Evolutionary conservation across 2,888 invertebrate species (phyloP).

Genomic region (Acanthosepion lycidas): DNA sequence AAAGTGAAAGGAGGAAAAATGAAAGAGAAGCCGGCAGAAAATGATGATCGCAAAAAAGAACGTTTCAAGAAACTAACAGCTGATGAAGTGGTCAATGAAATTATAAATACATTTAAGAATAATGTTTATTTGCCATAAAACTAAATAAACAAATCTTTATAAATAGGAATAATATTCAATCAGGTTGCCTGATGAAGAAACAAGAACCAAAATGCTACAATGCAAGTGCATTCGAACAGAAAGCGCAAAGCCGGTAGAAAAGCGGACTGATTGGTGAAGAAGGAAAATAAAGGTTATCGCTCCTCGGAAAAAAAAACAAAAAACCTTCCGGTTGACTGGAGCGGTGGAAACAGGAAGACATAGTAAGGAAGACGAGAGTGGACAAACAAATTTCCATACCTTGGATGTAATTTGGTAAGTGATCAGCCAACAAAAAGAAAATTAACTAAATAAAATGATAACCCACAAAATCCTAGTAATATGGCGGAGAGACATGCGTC

Average conservation of each 20-base stretch:
- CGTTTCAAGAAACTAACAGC: no score
- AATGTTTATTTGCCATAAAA: neutral
- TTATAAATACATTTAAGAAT: neutral
- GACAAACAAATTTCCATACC: neutral
- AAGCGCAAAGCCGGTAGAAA: neutral
- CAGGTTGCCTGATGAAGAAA: neutral
- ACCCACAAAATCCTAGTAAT: slow-evolving; percentile 1
- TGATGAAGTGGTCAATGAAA: neutral
- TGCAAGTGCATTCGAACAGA: no score
- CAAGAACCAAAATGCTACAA: neutral
- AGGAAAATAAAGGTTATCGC: neutral
- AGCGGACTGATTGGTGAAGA: neutral
- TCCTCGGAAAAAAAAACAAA: neutral
- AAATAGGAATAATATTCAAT: neutral
- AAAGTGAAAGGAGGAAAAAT: no score
- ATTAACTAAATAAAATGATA: neutral
- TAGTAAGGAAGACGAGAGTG: neutral
- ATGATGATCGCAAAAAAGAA: no score
- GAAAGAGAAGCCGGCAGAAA: no score
- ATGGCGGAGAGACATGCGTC: slow-evolving; percentile 44
- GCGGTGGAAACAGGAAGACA: neutral
- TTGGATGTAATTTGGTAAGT: slow-evolving; percentile 11
- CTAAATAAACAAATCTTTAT: neutral
- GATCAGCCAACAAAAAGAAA: slow-evolving; percentile 33
- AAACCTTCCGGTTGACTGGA: neutral